phyloP scores from a whole-genome alignment of 1,140 invertebrate genomes.

The Adelges cooleyi region DNA sequence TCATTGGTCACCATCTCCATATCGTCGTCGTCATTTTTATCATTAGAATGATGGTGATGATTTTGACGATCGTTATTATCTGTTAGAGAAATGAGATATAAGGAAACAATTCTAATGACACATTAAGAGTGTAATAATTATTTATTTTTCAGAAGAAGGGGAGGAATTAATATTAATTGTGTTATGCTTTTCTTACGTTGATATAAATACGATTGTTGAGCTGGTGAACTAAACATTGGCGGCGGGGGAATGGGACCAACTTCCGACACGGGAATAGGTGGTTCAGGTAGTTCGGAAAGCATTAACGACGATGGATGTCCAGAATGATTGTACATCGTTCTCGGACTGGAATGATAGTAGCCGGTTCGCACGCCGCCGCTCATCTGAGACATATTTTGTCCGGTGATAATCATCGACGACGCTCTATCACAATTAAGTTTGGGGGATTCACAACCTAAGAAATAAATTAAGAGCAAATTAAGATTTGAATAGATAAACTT shows the following conservation, averaged over 20 bases:
- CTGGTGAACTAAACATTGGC: conserved; percentile 85
- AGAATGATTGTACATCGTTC: conserved; percentile 20
- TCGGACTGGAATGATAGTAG: conserved; percentile 26
- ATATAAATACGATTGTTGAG: conserved; percentile 43
- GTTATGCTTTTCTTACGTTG: conserved; percentile 12
- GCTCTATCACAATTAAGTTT: conserved; percentile 22
- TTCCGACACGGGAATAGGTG: conserved; percentile 79
- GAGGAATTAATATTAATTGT: too few relatives aligned
- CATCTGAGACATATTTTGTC: conserved; percentile 15
- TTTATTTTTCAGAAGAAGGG: too few relatives aligned
- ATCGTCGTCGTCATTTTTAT: not conserved
- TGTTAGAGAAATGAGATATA: not conserved
- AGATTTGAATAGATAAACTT: too few relatives aligned
- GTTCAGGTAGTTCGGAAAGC: conserved; percentile 75
- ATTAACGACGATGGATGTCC: conserved; percentile 37
- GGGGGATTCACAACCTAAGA: conserved; percentile 11
- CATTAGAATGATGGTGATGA: not conserved
- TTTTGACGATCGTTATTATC: conserved; percentile 27
- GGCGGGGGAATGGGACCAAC: conserved; percentile 90
- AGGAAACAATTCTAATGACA: too few relatives aligned
- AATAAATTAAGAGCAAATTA: not conserved
- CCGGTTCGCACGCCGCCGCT: conserved; percentile 2
- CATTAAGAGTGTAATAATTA: too few relatives aligned
- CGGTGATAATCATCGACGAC: conserved; percentile 4
- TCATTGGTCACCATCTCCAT: conserved; percentile 18